Evolutionary conservation across 2,797 vertebrate species (phyloP).

Genomic region (Mallotus villosus): DNA sequence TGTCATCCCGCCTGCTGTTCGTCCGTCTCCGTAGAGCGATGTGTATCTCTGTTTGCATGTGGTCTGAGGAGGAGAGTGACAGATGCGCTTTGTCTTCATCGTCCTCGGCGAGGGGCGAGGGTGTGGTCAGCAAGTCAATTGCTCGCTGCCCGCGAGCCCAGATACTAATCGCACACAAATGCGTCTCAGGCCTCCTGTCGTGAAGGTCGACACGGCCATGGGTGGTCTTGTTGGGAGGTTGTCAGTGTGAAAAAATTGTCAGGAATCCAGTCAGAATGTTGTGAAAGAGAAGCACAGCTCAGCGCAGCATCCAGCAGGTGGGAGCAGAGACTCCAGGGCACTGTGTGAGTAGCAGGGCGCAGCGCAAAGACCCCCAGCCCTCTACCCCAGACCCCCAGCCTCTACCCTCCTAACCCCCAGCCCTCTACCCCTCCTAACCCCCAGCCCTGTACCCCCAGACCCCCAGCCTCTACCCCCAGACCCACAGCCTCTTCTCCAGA

Average conservation of each 20-base stretch:
- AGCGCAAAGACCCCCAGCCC: constrained; percentile 19
- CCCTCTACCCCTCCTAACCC: too few species aligned
- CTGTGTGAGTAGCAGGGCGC: neutral
- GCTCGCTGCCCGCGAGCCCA: neutral
- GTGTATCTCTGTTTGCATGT: constrained; percentile 7
- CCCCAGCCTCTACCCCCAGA: neutral
- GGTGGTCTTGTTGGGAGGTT: too few species aligned
- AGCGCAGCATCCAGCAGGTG: neutral
- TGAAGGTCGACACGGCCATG: too few species aligned
- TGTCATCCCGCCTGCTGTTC: neutral
- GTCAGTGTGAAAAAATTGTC: too few species aligned
- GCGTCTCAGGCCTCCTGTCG: too few species aligned
- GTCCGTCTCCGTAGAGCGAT: neutral
- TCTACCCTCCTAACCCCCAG: neutral
- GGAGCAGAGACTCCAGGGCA: neutral
- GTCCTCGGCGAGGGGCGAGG: too few species aligned
- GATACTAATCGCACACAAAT: too few species aligned
- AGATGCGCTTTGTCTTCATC: too few species aligned
- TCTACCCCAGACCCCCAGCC: neutral
- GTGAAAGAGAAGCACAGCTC: neutral
- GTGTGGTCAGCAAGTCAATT: neutral
- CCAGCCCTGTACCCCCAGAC: constrained; percentile 8
- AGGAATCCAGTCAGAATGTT: too few species aligned
- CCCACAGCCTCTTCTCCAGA: too few species aligned
- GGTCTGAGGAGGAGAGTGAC: neutral